Conservation (phyloP, 1,140 invertebrate species). For the Agrypnia vestita region DNA sequence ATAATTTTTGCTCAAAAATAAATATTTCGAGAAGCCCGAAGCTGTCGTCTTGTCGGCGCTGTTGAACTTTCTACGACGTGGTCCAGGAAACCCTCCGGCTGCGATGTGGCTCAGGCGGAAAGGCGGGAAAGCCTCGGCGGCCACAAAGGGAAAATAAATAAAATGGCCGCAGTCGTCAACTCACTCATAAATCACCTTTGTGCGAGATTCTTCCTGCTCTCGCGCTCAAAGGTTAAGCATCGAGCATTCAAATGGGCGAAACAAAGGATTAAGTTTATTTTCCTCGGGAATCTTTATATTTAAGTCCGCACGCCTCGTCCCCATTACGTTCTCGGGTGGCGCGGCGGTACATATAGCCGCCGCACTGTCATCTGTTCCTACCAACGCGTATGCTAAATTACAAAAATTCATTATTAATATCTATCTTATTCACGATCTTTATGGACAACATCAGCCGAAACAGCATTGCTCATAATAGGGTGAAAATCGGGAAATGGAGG, state of each 20-base stretch:
- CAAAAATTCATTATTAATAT: too few species aligned
- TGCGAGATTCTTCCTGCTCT: background rate
- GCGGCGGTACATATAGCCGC: background rate
- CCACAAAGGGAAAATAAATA: constrained; percentile 28
- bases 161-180: constrained; percentile 24
- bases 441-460: too few species aligned
- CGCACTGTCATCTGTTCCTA: too few species aligned
- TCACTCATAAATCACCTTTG: constrained; percentile 33
- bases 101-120: background rate
- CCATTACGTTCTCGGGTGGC: background rate
- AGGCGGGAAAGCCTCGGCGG: background rate
- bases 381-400: too few species aligned
- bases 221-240: constrained; percentile 12
- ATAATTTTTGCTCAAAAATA: too few species aligned
- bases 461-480: too few species aligned
- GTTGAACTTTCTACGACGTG: too few species aligned
- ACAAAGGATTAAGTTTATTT: constrained; percentile 19
- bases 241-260: constrained; percentile 6
- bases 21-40: too few species aligned
- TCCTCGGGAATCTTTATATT: background rate
- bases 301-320: background rate
- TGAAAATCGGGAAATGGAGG: too few species aligned
- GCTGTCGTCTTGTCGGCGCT: too few species aligned
- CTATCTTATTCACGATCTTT: too few species aligned
- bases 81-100: background rate